A percentile compares a stretch with the other conserved stretches of the same genome.
Conservation (phyloP, 2,113 vertebrate species). For the Perca flavescens region DNA sequence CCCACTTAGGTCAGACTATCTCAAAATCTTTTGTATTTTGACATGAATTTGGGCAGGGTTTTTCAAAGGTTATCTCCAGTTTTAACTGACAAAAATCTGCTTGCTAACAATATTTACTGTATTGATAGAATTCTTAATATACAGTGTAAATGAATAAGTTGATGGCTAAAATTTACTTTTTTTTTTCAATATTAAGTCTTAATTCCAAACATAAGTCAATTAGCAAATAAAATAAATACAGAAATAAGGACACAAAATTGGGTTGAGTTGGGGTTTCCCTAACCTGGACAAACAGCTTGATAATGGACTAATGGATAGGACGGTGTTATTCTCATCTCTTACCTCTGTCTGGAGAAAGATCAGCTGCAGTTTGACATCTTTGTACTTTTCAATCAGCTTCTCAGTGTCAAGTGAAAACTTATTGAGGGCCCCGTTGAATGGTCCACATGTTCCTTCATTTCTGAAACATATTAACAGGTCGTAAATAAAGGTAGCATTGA, state of each 20-base stretch:
- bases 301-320: not conserved
- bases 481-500: not conserved
- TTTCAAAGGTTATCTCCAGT: not conserved
- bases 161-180: not conserved
- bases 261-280: not conserved
- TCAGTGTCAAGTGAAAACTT: constrained; percentile 44
- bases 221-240: too few relatives aligned
- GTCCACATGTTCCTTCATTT: constrained; percentile 17
- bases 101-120: too few relatives aligned
- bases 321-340: not conserved
- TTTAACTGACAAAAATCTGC: not conserved
- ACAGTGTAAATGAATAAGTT: not conserved
- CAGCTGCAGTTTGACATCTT: constrained; percentile 24
- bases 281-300: not conserved
- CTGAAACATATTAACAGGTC: constrained; percentile 37
- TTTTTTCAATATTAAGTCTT: too few relatives aligned
- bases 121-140: not conserved
- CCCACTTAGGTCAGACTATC: too few relatives aligned
- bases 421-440: constrained; percentile 39
- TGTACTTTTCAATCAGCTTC: not conserved
- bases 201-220: too few relatives aligned
- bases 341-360: constrained; percentile 41
- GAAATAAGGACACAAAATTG: too few relatives aligned
- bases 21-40: too few relatives aligned
- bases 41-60: too few relatives aligned